These are phyloP conservation scores for Caenorhabditis sp. DNA, from an alignment of 2,888 invertebrate species.

Conservation along the genomic window DNA sequence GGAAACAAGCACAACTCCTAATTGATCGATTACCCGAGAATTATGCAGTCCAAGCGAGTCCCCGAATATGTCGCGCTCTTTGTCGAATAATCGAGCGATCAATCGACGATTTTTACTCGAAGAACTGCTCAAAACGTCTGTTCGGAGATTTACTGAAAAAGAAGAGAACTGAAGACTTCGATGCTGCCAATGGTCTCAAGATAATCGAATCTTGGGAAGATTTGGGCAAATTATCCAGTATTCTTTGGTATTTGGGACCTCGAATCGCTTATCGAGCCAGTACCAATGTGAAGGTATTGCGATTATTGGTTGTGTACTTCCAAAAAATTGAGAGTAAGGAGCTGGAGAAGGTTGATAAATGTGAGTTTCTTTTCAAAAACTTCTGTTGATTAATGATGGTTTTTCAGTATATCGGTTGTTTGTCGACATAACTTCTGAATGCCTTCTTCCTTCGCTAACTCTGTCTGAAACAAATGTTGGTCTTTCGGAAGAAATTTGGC, in stretches of 20 bases:
- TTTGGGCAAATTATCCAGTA: constrained; percentile 37
- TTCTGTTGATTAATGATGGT: not conserved
- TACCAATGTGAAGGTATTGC: constrained; percentile 85
- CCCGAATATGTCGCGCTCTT: constrained; percentile 55
- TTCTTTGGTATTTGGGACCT: constrained; percentile 53
- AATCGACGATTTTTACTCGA: constrained; percentile 56
- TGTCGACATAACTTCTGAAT: constrained; percentile 77
- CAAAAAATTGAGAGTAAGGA: constrained; percentile 47
- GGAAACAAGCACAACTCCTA: constrained; percentile 84
- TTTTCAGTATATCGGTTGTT: constrained; percentile 49
- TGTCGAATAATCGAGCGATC: constrained; percentile 56
- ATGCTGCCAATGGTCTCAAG: constrained; percentile 22
- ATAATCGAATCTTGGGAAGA: constrained; percentile 56
- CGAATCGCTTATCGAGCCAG: constrained; percentile 72
- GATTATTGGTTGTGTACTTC: constrained; percentile 75
- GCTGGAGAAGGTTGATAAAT: constrained; percentile 34
- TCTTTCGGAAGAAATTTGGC: constrained; percentile 93
- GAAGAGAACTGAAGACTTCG: not conserved
- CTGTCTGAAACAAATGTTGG: constrained; percentile 93
- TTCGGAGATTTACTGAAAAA: constrained; percentile 18
- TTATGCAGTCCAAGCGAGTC: constrained; percentile 65
- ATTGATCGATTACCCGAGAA: constrained; percentile 83
- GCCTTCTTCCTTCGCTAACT: constrained; percentile 88
- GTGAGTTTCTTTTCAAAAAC: constrained; percentile 13
- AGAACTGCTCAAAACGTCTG: constrained; percentile 22